A percentile compares a stretch with the other conserved stretches of the same genome.
Evolutionary conservation across 1,140 invertebrate species (phyloP).

Genomic region (Triops cancriformis): DNA sequence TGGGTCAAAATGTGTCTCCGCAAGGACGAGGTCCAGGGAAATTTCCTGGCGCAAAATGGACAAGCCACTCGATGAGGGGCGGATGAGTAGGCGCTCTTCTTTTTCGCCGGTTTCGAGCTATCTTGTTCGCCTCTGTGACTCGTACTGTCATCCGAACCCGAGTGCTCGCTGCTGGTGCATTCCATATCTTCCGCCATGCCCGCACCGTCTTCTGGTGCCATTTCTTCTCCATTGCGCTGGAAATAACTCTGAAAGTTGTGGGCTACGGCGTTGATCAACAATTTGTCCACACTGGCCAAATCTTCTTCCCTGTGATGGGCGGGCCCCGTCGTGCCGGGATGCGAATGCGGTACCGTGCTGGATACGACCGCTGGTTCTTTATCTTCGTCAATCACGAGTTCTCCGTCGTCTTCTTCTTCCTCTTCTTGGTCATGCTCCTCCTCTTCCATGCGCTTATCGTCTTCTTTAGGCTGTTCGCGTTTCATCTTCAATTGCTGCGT

Average conservation of each 20-base stretch:
- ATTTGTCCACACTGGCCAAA: conserved; percentile 62
- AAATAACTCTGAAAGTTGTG: conserved; percentile 51
- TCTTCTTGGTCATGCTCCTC: conserved; percentile 44
- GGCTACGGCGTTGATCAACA: conserved; percentile 69
- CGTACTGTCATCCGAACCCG: conserved; percentile 23
- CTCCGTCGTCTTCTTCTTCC: conserved; percentile 55
- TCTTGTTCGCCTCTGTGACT: conserved; percentile 22
- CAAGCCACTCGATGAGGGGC: conserved; percentile 83
- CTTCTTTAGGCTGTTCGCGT: conserved; percentile 33
- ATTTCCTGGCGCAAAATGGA: conserved; percentile 81
- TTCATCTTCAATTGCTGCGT: conserved; percentile 61
- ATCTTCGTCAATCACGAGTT: conserved; percentile 57
- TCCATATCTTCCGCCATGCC: conserved; percentile 31
- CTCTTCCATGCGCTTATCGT: conserved; percentile 34
- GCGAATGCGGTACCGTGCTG: conserved; percentile 18
- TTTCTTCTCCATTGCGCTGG: conserved; percentile 35
- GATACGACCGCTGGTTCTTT: conserved; percentile 32
- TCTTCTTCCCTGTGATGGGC: conserved; percentile 42
- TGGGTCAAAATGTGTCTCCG: conserved; percentile 85
- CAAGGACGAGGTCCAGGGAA: conserved; percentile 91
- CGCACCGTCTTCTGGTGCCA: conserved; percentile 33
- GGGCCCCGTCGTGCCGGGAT: conserved; percentile 21
- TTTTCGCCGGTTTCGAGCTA: conserved; percentile 49
- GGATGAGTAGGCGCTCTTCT: conserved; percentile 89
- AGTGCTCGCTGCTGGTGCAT: conserved; percentile 25